A percentile compares a stretch with the other conserved stretches of the same genome.
These are phyloP conservation scores for Drosophila villosipedis DNA, from an alignment of 2,888 invertebrate genomes.

Conservation along the genomic window DNA sequence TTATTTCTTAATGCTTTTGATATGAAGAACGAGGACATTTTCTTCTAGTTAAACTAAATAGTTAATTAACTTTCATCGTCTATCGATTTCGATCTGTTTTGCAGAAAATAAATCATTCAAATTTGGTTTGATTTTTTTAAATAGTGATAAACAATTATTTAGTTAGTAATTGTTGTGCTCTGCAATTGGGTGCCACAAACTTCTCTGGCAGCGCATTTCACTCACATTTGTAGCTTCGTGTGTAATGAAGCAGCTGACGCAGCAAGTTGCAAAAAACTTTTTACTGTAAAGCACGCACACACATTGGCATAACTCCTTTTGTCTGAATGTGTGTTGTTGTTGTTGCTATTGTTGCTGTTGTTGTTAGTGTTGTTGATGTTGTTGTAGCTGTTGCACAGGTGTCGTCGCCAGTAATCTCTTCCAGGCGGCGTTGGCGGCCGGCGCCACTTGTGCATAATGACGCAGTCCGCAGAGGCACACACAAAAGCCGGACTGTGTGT, in stretches of 20 bases:
- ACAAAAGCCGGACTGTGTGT: conserved; percentile 44
- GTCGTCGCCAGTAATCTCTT: conserved; percentile 79
- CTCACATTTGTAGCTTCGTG: conserved; percentile 54
- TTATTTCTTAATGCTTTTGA: neutral
- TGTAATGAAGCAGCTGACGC: conserved; percentile 81
- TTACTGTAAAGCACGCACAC: conserved; percentile 45
- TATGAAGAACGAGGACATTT: neutral
- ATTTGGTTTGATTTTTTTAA: neutral
- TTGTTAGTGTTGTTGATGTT: conserved; percentile 13
- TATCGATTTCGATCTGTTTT: neutral
- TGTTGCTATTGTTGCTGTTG: neutral
- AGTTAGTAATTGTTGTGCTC: neutral
- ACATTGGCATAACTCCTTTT: conserved; percentile 19
- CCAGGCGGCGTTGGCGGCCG: conserved; percentile 58
- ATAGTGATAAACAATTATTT: neutral
- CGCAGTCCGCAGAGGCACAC: conserved; percentile 55
- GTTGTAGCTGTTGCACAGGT: conserved; percentile 69
- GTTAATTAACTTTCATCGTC: neutral
- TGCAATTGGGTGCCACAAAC: conserved; percentile 14
- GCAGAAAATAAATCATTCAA: neutral
- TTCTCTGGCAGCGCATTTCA: conserved; percentile 27
- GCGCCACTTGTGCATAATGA: conserved; percentile 80
- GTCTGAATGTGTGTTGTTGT: conserved; percentile 43
- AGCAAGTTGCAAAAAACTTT: conserved; percentile 72
- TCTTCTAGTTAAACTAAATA: neutral